phyloP scores from a whole-genome alignment of 2,113 vertebrate genomes.

The Pseudonaja textilis region DNA sequence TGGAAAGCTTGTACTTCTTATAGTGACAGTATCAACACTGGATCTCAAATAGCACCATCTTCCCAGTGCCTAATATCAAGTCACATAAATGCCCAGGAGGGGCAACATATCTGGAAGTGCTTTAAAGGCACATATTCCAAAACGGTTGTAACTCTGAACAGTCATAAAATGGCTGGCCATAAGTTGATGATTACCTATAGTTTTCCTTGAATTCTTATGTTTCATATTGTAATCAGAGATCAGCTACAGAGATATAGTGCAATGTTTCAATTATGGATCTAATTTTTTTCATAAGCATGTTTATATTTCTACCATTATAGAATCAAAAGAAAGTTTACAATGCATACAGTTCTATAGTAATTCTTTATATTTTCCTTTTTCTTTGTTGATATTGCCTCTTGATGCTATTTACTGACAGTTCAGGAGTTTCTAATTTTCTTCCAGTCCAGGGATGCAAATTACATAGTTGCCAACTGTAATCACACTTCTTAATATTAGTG shows the following conservation, averaged over 20 bases:
- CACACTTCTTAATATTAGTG: not conserved
- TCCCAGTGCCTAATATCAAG: not conserved
- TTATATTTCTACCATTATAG: too few species aligned
- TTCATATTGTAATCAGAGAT: not conserved
- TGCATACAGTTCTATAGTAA: not conserved
- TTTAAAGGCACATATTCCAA: too few species aligned
- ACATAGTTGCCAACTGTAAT: not conserved
- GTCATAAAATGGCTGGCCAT: too few species aligned
- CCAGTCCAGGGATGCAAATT: not conserved
- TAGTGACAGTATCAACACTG: not conserved
- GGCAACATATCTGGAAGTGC: too few species aligned
- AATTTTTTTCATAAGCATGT: not conserved
- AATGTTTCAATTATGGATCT: not conserved
- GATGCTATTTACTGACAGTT: not conserved
- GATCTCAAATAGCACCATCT: not conserved
- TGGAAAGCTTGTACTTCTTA: not conserved
- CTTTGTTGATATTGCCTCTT: not conserved
- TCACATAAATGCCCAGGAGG: too few species aligned
- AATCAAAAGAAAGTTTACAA: not conserved
- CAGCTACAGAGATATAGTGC: not conserved
- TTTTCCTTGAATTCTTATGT: not conserved
- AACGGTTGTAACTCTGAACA: too few species aligned
- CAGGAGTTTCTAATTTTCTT: not conserved
- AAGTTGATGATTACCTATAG: too few species aligned
- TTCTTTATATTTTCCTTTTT: not conserved